Conservation (phyloP, 1,140 invertebrate species). For the Temnothorax longispinosus region DNA sequence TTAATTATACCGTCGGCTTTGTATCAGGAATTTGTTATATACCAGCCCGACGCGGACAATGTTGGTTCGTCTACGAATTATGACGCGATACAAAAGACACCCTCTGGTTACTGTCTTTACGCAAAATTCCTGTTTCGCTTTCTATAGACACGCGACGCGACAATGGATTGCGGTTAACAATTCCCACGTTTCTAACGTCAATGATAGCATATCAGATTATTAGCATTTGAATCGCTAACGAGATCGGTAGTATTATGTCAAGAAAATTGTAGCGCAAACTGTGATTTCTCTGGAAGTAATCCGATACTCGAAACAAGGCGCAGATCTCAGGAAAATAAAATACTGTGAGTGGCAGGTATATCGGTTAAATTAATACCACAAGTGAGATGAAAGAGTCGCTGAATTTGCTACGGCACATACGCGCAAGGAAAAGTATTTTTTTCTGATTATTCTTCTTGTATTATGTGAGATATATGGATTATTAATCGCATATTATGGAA, state of each 20-base stretch:
- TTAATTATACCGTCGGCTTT: conserved; percentile 71
- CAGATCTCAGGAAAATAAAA: background rate
- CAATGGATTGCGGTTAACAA: conserved; percentile 57
- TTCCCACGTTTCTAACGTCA: conserved; percentile 61
- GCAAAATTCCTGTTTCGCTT: conserved; percentile 60
- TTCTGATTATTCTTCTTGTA: background rate
- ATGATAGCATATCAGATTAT: conserved; percentile 3
- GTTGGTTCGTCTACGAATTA: conserved; percentile 41
- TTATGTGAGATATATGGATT: conserved; percentile 10
- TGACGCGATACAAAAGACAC: conserved; percentile 22
- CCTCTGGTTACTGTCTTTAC: conserved; percentile 1
- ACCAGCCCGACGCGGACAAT: conserved; percentile 44
- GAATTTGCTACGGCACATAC: background rate
- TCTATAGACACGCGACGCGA: background rate
- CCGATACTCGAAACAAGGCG: background rate
- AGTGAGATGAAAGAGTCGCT: background rate
- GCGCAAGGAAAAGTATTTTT: background rate
- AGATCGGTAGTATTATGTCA: background rate
- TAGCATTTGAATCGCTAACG: background rate
- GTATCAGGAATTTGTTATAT: conserved; percentile 64
- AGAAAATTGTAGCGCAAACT: background rate
- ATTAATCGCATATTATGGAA: background rate
- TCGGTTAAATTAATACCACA: background rate
- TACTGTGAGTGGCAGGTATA: background rate
- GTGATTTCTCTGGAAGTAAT: background rate